A percentile compares a stretch with the other conserved stretches of the same genome.
These are phyloP conservation scores for Schizaphis graminum DNA, from an alignment of 2,888 invertebrate species.

Conservation along the genomic window DNA sequence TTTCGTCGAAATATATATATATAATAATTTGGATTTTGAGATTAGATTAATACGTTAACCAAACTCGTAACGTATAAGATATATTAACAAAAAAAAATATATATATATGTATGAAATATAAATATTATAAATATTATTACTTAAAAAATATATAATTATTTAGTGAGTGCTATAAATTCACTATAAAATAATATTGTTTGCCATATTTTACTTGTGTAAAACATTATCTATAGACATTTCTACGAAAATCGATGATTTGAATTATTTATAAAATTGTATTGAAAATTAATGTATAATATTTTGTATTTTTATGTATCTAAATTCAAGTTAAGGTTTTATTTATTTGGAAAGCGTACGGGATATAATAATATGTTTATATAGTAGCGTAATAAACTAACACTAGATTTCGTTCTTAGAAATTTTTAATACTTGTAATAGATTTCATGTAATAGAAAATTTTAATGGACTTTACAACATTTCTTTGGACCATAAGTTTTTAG, in stretches of 20 bases:
- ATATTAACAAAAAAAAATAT: no score
- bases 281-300: not conserved
- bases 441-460: not conserved
- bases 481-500: not conserved
- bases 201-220: not conserved
- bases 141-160: not conserved
- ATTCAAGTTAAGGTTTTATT: not conserved
- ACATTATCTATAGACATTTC: not conserved
- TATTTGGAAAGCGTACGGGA: not conserved
- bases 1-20: not conserved
- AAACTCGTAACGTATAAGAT: not conserved
- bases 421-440: not conserved
- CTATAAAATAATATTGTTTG: not conserved
- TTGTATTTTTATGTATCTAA: not conserved
- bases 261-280: not conserved
- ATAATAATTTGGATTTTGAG: not conserved
- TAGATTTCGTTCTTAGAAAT: not conserved
- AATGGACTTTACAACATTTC: not conserved
- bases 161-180: not conserved
- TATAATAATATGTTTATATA: not conserved
- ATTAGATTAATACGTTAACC: not conserved
- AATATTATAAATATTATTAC: no score
- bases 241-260: not conserved
- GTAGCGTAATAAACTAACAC: not conserved
- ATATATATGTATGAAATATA: no score